Conservation (phyloP, 2,797 vertebrate genomes). For the Oryzias dopingdopingensis region DNA sequence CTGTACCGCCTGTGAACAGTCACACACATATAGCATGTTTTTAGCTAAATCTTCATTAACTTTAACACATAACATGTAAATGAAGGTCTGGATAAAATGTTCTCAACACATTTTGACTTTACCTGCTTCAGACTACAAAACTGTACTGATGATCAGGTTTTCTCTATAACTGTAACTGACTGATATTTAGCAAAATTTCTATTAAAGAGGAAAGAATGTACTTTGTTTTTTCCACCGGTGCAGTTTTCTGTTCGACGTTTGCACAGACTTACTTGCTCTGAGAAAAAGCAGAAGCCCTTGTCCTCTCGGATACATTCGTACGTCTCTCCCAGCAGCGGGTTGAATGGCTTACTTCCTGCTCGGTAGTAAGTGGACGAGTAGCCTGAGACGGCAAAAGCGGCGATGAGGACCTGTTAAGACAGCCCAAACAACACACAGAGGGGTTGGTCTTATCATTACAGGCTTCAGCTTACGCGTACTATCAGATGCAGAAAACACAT, state of each 20-base stretch:
- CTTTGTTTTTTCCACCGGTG: background rate
- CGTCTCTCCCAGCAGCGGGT: conserved; percentile 96
- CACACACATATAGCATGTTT: too few relatives aligned
- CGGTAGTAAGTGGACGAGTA: conserved; percentile 97
- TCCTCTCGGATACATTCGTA: conserved; percentile 98
- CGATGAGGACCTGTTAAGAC: conserved; percentile 86
- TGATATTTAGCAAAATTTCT: too few relatives aligned
- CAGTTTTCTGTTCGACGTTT: background rate
- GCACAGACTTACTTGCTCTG: conserved; percentile 87
- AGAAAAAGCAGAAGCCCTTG: conserved; percentile 98
- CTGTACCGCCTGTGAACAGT: too few relatives aligned
- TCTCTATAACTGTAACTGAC: too few relatives aligned
- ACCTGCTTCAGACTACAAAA: too few relatives aligned
- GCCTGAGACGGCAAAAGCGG: conserved; percentile 96
- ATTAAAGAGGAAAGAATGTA: background rate
- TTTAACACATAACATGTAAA: too few relatives aligned
- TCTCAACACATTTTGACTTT: too few relatives aligned
- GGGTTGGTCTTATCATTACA: conserved; percentile 19
- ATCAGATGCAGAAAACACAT: conserved; percentile 11
- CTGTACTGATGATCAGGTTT: too few relatives aligned
- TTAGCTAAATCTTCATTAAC: too few relatives aligned
- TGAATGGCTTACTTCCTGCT: conserved; percentile 99
- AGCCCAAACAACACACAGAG: conserved; percentile 16
- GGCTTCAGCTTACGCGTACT: conserved; percentile 12
- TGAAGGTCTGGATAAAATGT: too few relatives aligned